Evolutionary conservation across 2,888 invertebrate genomes (phyloP).

Genomic region (Mythimna pallens): DNA sequence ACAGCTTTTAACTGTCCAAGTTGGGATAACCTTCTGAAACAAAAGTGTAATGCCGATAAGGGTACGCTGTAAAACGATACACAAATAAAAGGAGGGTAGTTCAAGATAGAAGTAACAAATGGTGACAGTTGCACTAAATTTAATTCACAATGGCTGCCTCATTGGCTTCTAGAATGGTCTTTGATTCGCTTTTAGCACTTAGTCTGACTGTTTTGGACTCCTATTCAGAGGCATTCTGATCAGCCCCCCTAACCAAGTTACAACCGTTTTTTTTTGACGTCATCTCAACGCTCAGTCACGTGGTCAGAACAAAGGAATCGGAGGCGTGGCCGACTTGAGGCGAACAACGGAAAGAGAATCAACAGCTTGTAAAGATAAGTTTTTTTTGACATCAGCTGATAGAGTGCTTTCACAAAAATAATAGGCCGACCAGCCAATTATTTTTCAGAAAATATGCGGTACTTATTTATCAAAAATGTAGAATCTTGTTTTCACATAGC

Average conservation of each 20-base stretch:
- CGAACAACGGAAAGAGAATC: too few relatives aligned
- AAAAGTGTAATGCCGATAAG: conserved; percentile 67
- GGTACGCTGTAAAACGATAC: conserved; percentile 62
- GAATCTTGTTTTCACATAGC: background rate
- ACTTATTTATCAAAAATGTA: background rate
- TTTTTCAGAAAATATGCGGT: background rate
- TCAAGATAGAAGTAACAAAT: conserved; percentile 53
- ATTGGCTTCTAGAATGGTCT: background rate
- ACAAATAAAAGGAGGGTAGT: conserved; percentile 61
- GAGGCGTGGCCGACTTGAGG: too few relatives aligned
- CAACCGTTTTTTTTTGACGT: too few relatives aligned
- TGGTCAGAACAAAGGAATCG: too few relatives aligned
- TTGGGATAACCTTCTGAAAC: conserved; percentile 53
- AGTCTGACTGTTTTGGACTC: background rate
- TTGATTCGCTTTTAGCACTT: background rate
- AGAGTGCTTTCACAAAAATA: background rate
- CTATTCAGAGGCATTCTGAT: background rate
- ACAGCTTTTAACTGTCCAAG: conserved; percentile 37
- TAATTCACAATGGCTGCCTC: conserved; percentile 41
- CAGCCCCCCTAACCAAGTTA: too few relatives aligned
- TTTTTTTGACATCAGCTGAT: background rate
- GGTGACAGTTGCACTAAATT: conserved; percentile 58
- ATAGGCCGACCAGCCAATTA: conserved; percentile 5
- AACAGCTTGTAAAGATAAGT: background rate
- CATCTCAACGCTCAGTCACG: too few relatives aligned